phyloP scores from a whole-genome alignment of 2,797 vertebrate species.

The Manis javanica region DNA sequence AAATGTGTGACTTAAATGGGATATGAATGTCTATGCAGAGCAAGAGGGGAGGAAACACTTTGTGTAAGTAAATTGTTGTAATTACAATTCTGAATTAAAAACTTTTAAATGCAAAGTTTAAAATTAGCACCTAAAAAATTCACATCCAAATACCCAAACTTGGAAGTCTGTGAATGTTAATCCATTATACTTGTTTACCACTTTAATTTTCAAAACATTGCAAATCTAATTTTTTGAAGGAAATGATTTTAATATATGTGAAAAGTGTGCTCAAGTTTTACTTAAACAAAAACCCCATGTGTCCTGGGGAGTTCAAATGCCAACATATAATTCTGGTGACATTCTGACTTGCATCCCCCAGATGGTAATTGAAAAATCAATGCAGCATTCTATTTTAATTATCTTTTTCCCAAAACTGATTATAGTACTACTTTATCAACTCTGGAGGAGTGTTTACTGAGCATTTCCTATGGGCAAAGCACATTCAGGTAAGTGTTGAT shows the following conservation, averaged over 20 bases:
- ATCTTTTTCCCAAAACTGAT: background rate
- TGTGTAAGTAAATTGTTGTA: background rate
- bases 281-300: background rate
- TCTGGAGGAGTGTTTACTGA: slow-evolving; percentile 36
- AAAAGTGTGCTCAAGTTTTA: background rate
- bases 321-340: background rate
- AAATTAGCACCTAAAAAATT: slow-evolving; percentile 1
- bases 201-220: slow-evolving; percentile 16
- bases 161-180: background rate
- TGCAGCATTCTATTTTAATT: slow-evolving; percentile 21
- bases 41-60: background rate
- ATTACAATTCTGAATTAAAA: background rate
- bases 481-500: slow-evolving; percentile 4
- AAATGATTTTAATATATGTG: background rate
- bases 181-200: background rate
- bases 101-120: background rate
- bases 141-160: background rate
- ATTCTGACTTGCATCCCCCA: background rate
- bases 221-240: background rate
- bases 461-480: slow-evolving; percentile 9
- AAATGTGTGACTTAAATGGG: background rate
- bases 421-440: background rate
- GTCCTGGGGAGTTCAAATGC: background rate
- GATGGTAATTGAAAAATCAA: slow-evolving; percentile 38
- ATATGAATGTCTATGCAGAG: background rate